phyloP scores from a whole-genome alignment of 2,888 invertebrate genomes.

The Caenorhabditis sp. region DNA sequence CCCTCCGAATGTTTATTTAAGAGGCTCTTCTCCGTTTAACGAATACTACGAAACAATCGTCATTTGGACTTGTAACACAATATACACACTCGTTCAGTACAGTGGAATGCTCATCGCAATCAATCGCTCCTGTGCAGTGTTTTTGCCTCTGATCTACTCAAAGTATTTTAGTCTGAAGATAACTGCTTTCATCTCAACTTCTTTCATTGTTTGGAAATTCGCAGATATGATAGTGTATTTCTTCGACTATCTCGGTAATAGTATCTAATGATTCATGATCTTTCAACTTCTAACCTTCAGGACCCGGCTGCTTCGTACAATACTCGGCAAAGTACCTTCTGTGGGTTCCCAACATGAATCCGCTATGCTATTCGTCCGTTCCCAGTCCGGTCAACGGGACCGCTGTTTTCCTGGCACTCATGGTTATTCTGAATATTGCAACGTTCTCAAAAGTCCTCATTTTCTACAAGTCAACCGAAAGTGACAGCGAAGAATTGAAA shows the following conservation, averaged over 20 bases:
- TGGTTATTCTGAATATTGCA: background rate
- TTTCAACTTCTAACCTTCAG: too few relatives aligned
- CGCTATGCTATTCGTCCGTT: too few relatives aligned
- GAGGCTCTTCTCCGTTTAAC: background rate
- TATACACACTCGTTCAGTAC: conserved; percentile 10
- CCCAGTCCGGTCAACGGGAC: background rate
- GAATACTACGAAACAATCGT: conserved; percentile 21
- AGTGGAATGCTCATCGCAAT: conserved; percentile 14
- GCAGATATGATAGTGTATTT: too few relatives aligned
- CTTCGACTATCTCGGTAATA: too few relatives aligned
- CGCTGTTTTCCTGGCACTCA: background rate
- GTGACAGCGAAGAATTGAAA: background rate
- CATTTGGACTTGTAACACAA: conserved; percentile 4
- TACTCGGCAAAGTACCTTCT: too few relatives aligned
- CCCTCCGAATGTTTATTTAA: background rate
- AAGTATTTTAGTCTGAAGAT: conserved; percentile 6
- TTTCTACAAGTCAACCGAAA: background rate
- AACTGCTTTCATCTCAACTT: conserved; percentile 12
- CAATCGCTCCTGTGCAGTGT: conserved; percentile 25
- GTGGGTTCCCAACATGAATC: too few relatives aligned
- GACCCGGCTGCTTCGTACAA: too few relatives aligned
- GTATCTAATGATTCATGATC: too few relatives aligned
- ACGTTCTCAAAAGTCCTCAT: conserved; percentile 2
- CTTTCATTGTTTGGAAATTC: too few relatives aligned
- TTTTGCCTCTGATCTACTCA: conserved; percentile 7